A percentile compares a stretch with the other conserved stretches of the same genome.
Evolutionary conservation across 2,888 invertebrate species (phyloP).

Genomic region (Lithophane socia): DNA sequence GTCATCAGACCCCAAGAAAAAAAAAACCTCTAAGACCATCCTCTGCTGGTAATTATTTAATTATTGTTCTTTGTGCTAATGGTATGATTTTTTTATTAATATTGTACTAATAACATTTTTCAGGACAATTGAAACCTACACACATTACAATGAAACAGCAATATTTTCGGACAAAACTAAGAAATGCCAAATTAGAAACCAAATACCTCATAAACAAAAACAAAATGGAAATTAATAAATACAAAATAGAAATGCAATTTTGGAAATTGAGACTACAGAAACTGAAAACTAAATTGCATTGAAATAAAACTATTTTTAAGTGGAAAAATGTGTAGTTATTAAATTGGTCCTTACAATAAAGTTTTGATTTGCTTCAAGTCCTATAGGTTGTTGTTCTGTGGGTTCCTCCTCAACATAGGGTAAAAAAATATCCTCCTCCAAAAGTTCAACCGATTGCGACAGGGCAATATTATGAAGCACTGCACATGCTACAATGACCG

Average conservation of each 20-base stretch:
- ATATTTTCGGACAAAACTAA: slow-evolving; percentile 5
- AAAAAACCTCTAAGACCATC: background rate
- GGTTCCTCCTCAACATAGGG: slow-evolving; percentile 6
- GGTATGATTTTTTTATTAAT: background rate
- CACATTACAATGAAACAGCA: background rate
- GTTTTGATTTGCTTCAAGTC: background rate
- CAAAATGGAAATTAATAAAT: slow-evolving; percentile 4
- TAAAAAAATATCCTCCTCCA: slow-evolving; percentile 1
- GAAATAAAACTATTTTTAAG: background rate
- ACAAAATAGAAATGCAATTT: slow-evolving; percentile 10
- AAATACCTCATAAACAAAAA: slow-evolving; percentile 5
- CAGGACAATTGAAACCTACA: slow-evolving; percentile 14
- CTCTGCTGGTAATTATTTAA: slow-evolving; percentile 5
- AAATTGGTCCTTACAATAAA: slow-evolving; percentile 3
- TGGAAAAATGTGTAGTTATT: slow-evolving; percentile 7
- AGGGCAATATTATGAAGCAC: slow-evolving; percentile 15
- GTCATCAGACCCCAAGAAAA: background rate
- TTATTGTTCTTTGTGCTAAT: background rate
- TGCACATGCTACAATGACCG: slow-evolving; percentile 7
- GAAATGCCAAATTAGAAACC: slow-evolving; percentile 3
- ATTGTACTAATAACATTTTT: slow-evolving; percentile 2
- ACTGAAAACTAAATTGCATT: slow-evolving; percentile 3
- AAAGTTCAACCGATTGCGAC: background rate
- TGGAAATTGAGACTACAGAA: slow-evolving; percentile 12
- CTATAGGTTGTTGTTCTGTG: background rate